Evolutionary conservation across 2,797 vertebrate species (phyloP), one percentile per base, ranked within the genome.

Genomic region (Paguma larvata): DNA sequence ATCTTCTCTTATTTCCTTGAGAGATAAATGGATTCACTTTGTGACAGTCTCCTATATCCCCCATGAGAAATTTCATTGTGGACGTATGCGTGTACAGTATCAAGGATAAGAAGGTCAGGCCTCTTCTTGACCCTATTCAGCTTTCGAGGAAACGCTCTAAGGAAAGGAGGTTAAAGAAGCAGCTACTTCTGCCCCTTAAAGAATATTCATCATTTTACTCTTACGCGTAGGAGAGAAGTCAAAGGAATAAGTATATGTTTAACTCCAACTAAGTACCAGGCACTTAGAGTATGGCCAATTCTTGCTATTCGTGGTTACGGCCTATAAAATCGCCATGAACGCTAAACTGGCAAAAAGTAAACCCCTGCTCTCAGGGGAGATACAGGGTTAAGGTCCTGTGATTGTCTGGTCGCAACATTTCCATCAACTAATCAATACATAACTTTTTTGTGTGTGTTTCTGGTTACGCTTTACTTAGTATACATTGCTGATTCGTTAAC

Each of bases 1-100:
- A n/a, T 67, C 48, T 80, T 88, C 83, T 73, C 77, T 78, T 63
- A 65, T 79, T n/a, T 97, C 48, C 85, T 90, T 95, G 59, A 94
- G 46, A 87, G 6, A 51, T 15, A 46, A 70, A 30, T 44, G 44
- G 15, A 94, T 90, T 96, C 34, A 75, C 32, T 83, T 75, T 87
- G 68, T 21, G 4, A 80, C 7, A 8, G 44, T 73, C 27, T 82
- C 73, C 38, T 84, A 4, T 65, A 56, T 56, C 59, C 3, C 77
- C 67, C 68, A 72, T 9, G 7, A 67, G 68, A 32, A 18, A 94
- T 53, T 85, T 95, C 23, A 96, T 93, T 92, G 83, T 75, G 48
- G 27, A 89, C 73, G 56, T 34, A 10, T 51, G 46, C 62, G 12
- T 65, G 48, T 65, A 86, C 3, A 68, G 18, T 38, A 13, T 12